Evolutionary conservation across 2,888 invertebrate genomes (phyloP).

Genomic region (Andrena fulva): DNA sequence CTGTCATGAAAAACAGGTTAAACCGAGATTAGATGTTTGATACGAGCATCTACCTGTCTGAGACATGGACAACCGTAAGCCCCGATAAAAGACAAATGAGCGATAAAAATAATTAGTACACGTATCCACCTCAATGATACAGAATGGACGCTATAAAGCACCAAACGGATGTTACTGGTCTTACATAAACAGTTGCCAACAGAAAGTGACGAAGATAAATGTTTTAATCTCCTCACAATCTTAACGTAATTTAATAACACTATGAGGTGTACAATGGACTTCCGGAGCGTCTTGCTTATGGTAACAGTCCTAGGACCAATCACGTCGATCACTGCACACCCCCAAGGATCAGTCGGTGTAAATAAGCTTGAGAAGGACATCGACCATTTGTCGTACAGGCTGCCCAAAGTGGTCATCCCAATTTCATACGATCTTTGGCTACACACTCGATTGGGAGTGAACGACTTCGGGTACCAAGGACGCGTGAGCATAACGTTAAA

Average conservation of each 20-base stretch:
- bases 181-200: not conserved
- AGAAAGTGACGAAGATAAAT: not conserved
- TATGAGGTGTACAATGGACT: not conserved
- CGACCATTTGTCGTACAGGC: conserved; percentile 83
- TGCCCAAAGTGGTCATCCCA: conserved; percentile 87
- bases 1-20: not conserved
- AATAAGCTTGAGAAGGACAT: not conserved
- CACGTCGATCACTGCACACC: not conserved
- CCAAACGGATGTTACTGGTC: not conserved
- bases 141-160: not conserved
- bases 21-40: not conserved
- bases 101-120: conserved; percentile 27
- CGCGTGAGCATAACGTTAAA: conserved; percentile 84
- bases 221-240: not conserved
- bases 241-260: not conserved
- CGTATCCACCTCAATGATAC: not conserved
- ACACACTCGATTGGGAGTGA: conserved; percentile 60
- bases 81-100: conserved; percentile 5
- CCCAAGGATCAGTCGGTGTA: not conserved
- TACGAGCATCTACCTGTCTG: not conserved
- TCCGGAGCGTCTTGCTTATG: not conserved
- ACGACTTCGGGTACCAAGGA: conserved; percentile 83
- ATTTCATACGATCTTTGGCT: conserved; percentile 86
- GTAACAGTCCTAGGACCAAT: not conserved
- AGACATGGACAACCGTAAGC: not conserved